Base-by-base conservation (phyloP, 1,140 invertebrate genomes). In the Elymnias hypermnestra region DNA sequence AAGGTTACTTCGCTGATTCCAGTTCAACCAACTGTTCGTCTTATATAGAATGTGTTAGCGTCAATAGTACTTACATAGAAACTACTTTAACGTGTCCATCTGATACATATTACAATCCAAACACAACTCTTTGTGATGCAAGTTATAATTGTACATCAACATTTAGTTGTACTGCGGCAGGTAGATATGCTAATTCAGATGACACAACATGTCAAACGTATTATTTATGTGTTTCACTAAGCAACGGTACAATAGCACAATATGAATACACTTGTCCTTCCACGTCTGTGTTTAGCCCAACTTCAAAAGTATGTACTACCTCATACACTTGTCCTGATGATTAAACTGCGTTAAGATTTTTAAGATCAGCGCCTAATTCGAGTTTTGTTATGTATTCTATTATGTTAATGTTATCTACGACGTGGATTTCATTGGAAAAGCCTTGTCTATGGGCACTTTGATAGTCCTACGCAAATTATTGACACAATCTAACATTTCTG, bases 191-290 rank as follows among this genome's bases (percentile, higher is more conserved):
- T 0, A 51, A 75, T 35, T 37, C 51, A 0, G 15, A 56, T 8
- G 68, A 70, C 26, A 42, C 45, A 1, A 69, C 54, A 1, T 79
- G 75, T 37, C 39, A 69, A 26, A 64, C 46, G 0, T 79, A 77
- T 41, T 68, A 54, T 33, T 55, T 60, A 9, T 79, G 75, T 52
- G 65, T 70, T 2, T 6, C 31, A 12, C 37, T 35, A 4, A 41
- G 22, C 3, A 60, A 68, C 18, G 64, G 69, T 1, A 69, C 60
- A 0, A 67, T 53, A 23, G n/a, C 39, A 1, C 36, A 63, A 18
- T 68, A 72, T 33, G 1, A 45, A 5, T 72, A 72, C 35, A 68
- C 57, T 9, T 76, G 72, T 29, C 67, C 72, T 0, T 15, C 42
- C 2, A 58, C 53, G 8, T 67, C 72, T 3, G 52, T 68, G 1